phyloP scores from a whole-genome alignment of 2,113 vertebrate species.

The Syrmaticus mikado region DNA sequence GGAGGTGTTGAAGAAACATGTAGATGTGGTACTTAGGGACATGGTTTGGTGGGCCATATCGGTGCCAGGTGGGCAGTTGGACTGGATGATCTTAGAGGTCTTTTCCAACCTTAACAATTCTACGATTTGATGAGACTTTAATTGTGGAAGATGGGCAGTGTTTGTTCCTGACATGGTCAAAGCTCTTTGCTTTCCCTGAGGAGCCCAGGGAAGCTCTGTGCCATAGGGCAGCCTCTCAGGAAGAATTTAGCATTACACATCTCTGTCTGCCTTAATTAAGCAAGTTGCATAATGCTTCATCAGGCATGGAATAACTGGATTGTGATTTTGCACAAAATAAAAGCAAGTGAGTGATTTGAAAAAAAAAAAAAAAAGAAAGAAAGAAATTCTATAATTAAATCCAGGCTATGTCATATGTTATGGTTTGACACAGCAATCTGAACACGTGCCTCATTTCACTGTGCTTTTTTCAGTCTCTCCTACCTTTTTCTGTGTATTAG shows the following conservation, averaged over 20 bases:
- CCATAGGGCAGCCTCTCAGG: background rate
- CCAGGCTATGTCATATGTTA: background rate
- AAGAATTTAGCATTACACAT: background rate
- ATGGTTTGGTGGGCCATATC: too few relatives aligned
- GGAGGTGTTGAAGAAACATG: too few relatives aligned
- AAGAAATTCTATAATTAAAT: conserved; percentile 18
- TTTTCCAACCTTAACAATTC: too few relatives aligned
- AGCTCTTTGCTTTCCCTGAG: background rate
- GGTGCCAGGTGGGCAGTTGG: too few relatives aligned
- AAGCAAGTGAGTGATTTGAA: background rate
- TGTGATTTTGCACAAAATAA: background rate
- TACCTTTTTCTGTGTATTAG: background rate
- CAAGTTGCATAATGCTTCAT: background rate
- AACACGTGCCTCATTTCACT: background rate
- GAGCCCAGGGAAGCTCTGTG: background rate
- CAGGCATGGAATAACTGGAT: background rate
- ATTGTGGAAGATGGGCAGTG: background rate
- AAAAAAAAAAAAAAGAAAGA: background rate
- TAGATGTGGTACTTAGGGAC: too few relatives aligned
- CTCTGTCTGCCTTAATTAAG: background rate
- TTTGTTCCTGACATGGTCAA: background rate
- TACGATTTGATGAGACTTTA: background rate
- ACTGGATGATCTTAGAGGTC: too few relatives aligned
- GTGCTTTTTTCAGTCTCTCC: background rate
- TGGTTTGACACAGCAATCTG: conserved; percentile 2